Evolutionary conservation across 2,797 vertebrate species (phyloP).

Genomic region (Halcyon badia): DNA sequence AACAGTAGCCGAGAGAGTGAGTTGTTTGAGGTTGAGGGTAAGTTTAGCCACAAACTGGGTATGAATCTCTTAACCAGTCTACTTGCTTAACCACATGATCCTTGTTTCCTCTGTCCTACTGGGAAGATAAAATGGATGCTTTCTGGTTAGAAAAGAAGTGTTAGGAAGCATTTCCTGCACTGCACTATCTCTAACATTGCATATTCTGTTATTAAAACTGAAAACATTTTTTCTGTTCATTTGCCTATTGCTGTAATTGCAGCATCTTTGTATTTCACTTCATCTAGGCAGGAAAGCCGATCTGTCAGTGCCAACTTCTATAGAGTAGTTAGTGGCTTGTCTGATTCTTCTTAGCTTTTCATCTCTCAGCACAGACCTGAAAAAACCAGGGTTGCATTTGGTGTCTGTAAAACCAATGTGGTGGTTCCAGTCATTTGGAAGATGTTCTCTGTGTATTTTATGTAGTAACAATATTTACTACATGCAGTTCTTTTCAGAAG

Average conservation of each 20-base stretch:
- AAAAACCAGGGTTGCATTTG: neutral
- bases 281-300: neutral
- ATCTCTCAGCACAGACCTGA: neutral
- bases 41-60: constrained; percentile 11
- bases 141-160: neutral
- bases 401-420: neutral
- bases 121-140: neutral
- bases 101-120: neutral
- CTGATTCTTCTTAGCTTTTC: neutral
- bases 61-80: neutral
- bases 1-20: neutral
- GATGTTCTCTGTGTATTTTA: neutral
- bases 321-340: neutral
- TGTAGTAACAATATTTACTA: neutral
- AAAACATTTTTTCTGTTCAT: neutral
- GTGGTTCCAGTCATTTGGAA: neutral
- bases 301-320: neutral
- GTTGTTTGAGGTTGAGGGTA: neutral
- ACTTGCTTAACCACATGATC: neutral
- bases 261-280: neutral
- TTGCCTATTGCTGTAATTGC: neutral
- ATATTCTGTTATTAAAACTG: neutral
- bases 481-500: neutral
- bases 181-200: neutral
- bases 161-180: neutral